Evolutionary conservation across 23 tunicate genomes (phyloP), one percentile per base, ranked within the genome.

Genomic region (Diplosoma virens): DNA sequence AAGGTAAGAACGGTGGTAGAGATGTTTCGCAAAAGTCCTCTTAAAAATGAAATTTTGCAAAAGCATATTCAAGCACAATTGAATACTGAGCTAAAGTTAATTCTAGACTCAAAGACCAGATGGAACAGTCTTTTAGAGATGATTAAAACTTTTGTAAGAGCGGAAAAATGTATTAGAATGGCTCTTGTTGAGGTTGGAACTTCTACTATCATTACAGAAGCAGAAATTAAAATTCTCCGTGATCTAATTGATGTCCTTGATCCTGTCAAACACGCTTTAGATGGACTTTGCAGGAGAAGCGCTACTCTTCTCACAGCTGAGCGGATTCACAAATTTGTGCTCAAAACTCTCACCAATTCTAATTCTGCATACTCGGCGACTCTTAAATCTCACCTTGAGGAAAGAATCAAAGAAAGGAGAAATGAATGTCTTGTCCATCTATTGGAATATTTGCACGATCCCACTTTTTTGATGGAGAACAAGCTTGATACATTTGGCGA

Each of bases 121-220:
- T 81, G 85, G 85, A 81, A 81, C 69, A 81, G 85, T 70, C 85
- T 81, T 81, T 53, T 77, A 33, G 78, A 81, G 67, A 81, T 81
- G 85, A 81, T 70, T 55, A 70, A 81, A 81, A 70, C 29, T 23
- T 70, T 81, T 70, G 41, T 59, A 77, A 61, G 34, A 69, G 85
- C 33, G 32, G 85, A 81, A 25, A 81, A 70, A 81, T 81, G 85
- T 56, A 58, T 81, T 69, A 81, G 85, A 81, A 69, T 81, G 77
- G 85, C 85, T 54, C 68, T 81, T 69, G 68, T 81, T 55, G 85
- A 81, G 34, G 30, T 81, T 69, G 78, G 59, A 55, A 30, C 73
- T 81, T 54, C 85, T 53, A 53, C 70, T 23, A 50, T 26, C 59
- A 66, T 50, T 66, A 45, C 75, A 5, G 65, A 79, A 7, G 63